phyloP scores from a whole-genome alignment of 2,888 invertebrate species.

The Atethmia centrago region DNA sequence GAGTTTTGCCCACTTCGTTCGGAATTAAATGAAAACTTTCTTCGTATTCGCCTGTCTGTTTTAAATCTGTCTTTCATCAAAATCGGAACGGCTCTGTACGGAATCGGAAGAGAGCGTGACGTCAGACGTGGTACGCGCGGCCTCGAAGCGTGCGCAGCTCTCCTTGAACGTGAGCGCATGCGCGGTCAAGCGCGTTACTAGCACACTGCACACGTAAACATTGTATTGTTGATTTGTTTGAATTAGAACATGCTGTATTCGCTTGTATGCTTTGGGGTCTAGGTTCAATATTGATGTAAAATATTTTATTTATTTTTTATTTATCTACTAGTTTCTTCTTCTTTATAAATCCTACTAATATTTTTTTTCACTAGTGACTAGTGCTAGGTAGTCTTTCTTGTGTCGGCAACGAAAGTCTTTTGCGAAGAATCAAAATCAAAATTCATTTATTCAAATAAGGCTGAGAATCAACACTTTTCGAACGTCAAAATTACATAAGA shows the following conservation, averaged over 20 bases:
- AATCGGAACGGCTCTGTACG: conserved; percentile 3
- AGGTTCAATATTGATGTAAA: background rate
- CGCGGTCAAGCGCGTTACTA: conserved; percentile 60
- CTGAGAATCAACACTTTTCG: no score
- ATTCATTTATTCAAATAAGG: background rate
- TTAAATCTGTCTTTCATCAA: background rate
- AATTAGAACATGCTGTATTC: background rate
- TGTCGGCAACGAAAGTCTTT: background rate
- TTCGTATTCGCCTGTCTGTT: background rate
- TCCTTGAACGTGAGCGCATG: conserved; percentile 78
- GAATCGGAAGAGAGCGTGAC: conserved; percentile 64
- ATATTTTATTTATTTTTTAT: no score
- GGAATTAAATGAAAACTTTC: background rate
- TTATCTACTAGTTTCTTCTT: no score
- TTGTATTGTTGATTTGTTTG: conserved; percentile 29
- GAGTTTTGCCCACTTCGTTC: background rate
- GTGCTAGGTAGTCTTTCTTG: background rate
- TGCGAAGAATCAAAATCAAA: no score
- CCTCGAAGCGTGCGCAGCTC: conserved; percentile 70
- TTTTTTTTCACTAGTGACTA: background rate
- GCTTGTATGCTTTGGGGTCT: background rate
- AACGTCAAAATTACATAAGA: no score
- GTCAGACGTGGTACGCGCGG: conserved; percentile 67
- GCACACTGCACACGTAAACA: conserved; percentile 29
- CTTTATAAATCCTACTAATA: background rate